These are phyloP conservation scores for Thalassoma bifasciatum DNA, from an alignment of 2,113 vertebrate genomes.

Conservation along the genomic window DNA sequence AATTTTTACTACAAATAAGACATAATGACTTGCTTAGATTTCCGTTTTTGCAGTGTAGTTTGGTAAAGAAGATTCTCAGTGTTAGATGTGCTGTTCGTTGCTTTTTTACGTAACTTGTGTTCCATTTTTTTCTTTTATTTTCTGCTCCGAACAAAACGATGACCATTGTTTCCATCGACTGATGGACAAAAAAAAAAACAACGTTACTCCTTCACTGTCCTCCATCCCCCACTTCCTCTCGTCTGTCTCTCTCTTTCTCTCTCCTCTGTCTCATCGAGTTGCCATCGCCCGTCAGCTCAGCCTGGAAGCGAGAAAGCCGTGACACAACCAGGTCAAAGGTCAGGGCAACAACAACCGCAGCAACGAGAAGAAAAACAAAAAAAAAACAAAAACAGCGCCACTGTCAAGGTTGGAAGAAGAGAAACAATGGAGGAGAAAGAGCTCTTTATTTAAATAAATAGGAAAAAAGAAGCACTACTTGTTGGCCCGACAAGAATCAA, in stretches of 20 bases:
- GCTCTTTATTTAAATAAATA: conserved; percentile 78
- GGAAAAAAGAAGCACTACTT: conserved; percentile 23
- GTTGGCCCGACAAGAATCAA: conserved; percentile 8
- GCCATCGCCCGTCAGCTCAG: conserved; percentile 39
- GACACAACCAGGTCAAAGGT: conserved; percentile 67
- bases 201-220: too few species aligned
- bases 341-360: conserved; percentile 42
- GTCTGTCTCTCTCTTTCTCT: not conserved
- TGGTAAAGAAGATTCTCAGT: too few species aligned
- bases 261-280: not conserved
- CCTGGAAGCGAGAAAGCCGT: not conserved
- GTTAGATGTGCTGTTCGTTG: too few species aligned
- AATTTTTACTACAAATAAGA: too few species aligned
- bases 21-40: too few species aligned
- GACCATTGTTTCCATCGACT: too few species aligned
- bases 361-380: conserved; percentile 17
- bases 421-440: conserved; percentile 39
- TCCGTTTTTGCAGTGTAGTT: too few species aligned
- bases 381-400: too few species aligned
- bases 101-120: too few species aligned
- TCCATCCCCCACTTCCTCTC: not conserved
- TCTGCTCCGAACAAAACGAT: too few species aligned
- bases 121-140: too few species aligned
- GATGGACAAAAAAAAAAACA: not conserved
- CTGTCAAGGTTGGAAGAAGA: conserved; percentile 27